Evolutionary conservation across 2,888 invertebrate species (phyloP), one percentile per base, ranked within the genome.

Genomic region (Tinea pellionella): DNA sequence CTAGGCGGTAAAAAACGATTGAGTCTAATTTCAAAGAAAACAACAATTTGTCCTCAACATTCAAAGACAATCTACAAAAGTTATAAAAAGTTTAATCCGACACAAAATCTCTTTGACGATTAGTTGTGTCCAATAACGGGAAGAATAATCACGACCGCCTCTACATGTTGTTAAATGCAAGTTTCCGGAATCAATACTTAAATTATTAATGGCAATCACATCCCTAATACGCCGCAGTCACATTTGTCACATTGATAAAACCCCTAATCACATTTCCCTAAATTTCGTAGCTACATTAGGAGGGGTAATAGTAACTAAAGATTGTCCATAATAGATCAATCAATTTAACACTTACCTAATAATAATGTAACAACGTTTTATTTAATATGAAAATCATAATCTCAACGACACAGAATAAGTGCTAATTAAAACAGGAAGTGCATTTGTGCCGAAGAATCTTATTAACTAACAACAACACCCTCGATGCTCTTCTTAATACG

Each of bases 361-460:
- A 87, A 84, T 87, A 87, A 85, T 86, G 84, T 85, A 87, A 86
- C 86, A 87, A 86, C 84, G 78, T 81, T 83, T 87, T 86, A 86
- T 73, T 84, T 85, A 82, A 74, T 74, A 81, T 80, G 74, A 79
- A 84, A 85, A 81, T 86, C 80, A 78, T 82, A 81, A 79, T 81
- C 85, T 78, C 82, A 82, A 83, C 87, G 87, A 87, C 87, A 87
- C 87, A 85, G 83, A 87, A 86, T 86, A 85, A 85, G 87, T 87
- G 87, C 87, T 84, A 86, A 84, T 85, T 80, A 85, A 87, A 87
- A 87, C 87, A 86, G 87, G 87, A 85, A 87, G 87, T 87, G 87
- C 87, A 78, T 77, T 81, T 84, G 87, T 87, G 87, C 85, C 87
- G 86, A 84, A 85, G 85, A 85, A 84, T 80, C 84, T 86, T 86